Evolutionary conservation across 2,113 vertebrate genomes (phyloP).

Genomic region (Lasiurus borealis): DNA sequence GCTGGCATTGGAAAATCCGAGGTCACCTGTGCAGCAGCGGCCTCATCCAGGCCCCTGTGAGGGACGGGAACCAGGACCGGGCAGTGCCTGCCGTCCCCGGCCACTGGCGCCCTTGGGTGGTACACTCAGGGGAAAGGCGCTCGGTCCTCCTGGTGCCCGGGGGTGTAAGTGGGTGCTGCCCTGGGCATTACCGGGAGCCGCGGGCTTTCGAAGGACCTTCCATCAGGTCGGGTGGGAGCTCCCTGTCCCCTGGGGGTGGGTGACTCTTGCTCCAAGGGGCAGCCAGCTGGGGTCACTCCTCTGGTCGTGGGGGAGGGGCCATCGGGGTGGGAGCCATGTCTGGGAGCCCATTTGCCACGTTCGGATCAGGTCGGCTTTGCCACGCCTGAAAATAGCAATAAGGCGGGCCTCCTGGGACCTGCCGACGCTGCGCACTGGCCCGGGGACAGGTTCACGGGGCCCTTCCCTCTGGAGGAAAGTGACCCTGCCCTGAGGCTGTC

Average conservation of each 20-base stretch:
- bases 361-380: constrained; percentile 1
- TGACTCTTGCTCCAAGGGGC: background rate
- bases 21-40: no score
- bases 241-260: background rate
- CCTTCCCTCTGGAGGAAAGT: background rate
- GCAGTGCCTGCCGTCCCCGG: no score
- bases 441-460: no score
- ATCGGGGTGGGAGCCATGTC: background rate
- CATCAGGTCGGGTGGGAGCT: background rate
- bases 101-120: no score
- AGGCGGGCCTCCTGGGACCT: background rate
- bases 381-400: constrained; percentile 72
- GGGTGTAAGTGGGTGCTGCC: background rate
- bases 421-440: background rate
- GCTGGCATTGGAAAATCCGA: no score
- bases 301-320: background rate
- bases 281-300: background rate
- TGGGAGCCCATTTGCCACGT: background rate
- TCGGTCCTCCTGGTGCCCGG: background rate
- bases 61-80: no score
- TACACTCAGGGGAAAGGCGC: constrained; percentile 46
- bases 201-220: background rate
- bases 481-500: background rate
- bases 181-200: background rate
- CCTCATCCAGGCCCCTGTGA: no score